A percentile compares a stretch with the other conserved stretches of the same genome.
Conservation (phyloP, 1,140 invertebrate species). For the Vanessa atalanta region DNA sequence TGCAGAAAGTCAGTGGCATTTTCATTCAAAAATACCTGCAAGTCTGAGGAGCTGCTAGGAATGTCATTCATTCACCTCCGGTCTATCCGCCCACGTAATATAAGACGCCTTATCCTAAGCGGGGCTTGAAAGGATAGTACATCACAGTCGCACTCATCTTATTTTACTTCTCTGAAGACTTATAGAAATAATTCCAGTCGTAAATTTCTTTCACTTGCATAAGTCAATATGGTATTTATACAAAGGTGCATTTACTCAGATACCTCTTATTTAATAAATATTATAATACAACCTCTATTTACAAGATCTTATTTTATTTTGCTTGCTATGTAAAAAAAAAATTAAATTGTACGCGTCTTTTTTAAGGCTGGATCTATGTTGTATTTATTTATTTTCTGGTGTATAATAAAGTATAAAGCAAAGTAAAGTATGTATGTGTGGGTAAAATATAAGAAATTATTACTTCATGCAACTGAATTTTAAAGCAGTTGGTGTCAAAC, state of each 20-base stretch:
- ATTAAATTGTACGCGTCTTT: no score
- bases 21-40: conserved; percentile 50
- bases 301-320: not conserved
- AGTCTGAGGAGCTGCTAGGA: conserved; percentile 44
- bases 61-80: conserved; percentile 40
- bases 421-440: no score
- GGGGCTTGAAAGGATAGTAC: conserved; percentile 27
- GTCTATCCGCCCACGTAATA: conserved; percentile 31
- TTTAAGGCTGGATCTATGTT: no score
- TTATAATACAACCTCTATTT: not conserved
- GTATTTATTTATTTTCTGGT: no score
- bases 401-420: no score
- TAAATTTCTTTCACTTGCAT: conserved; percentile 1
- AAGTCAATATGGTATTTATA: not conserved
- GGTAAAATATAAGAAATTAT: no score
- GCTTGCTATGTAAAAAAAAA: no score
- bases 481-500: no score
- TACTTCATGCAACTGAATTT: no score
- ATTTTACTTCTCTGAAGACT: conserved; percentile 12
- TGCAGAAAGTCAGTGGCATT: conserved; percentile 41
- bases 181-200: conserved; percentile 19
- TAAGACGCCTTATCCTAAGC: conserved; percentile 31
- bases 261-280: no score
- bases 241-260: not conserved
- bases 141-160: conserved; percentile 26